A percentile compares a stretch with the other conserved stretches of the same genome.
Conservation (phyloP, 1,140 invertebrate species). For the Drosophila eugracilis region DNA sequence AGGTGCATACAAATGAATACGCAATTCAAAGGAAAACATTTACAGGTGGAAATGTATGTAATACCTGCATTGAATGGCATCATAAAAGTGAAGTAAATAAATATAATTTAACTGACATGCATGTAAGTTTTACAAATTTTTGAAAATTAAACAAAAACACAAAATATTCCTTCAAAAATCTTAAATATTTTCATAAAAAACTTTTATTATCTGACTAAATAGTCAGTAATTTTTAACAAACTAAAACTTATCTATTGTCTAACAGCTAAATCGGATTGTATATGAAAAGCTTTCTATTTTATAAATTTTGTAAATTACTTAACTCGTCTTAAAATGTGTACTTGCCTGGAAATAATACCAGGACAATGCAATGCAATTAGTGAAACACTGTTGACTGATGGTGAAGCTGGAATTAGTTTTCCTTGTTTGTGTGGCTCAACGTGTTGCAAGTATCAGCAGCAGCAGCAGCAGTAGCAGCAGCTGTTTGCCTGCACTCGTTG, state of each 20-base stretch:
- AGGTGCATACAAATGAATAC: constrained; percentile 29
- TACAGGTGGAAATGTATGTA: too few species aligned
- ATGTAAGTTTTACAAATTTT: too few species aligned
- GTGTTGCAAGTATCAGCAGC: constrained; percentile 19
- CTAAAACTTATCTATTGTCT: too few species aligned
- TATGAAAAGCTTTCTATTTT: not conserved
- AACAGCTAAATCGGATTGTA: not conserved
- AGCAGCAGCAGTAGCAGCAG: constrained; percentile 9
- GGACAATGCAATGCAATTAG: constrained; percentile 16
- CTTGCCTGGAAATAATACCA: not conserved
- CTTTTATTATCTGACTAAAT: too few species aligned
- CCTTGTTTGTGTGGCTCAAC: constrained; percentile 30
- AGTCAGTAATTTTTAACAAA: too few species aligned
- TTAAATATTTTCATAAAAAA: too few species aligned
- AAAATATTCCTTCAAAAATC: too few species aligned
- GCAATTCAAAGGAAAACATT: not conserved
- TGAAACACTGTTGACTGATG: constrained; percentile 17
- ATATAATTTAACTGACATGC: too few species aligned
- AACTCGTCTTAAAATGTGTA: not conserved
- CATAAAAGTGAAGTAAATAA: too few species aligned
- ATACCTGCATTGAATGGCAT: too few species aligned
- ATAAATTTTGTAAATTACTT: not conserved
- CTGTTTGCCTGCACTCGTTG: constrained; percentile 30
- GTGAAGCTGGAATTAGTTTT: constrained; percentile 17
- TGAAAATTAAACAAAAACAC: not conserved